phyloP scores from a whole-genome alignment of 2,113 vertebrate species.

The Plecotus auritus region DNA sequence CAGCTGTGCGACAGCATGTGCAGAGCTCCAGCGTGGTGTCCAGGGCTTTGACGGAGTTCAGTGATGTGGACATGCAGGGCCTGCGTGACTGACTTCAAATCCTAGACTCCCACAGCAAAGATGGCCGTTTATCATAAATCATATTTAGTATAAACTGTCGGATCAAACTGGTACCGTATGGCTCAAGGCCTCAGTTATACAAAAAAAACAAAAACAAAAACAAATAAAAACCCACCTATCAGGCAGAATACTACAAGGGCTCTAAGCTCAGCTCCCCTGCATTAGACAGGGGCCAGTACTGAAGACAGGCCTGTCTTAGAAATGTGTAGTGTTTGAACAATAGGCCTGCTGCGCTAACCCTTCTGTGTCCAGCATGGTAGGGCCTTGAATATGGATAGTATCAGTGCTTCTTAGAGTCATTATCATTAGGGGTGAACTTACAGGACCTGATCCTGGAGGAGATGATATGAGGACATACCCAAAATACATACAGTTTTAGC shows the following conservation, averaged over 20 bases:
- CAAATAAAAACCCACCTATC: neutral
- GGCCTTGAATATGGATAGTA: neutral
- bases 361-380: neutral
- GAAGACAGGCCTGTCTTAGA: neutral
- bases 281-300: neutral
- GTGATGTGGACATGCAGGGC: fast-evolving
- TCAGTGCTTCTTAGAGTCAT: neutral
- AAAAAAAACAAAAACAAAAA: neutral
- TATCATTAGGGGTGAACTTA: neutral
- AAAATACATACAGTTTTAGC: neutral
- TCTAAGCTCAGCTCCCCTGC: neutral
- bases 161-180: neutral
- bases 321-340: neutral
- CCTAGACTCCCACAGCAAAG: neutral
- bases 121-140: neutral
- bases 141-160: neutral
- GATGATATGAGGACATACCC: neutral
- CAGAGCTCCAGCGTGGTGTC: neutral
- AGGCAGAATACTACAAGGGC: neutral
- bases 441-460: neutral
- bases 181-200: neutral
- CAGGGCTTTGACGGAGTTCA: neutral
- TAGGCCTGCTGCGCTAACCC: neutral
- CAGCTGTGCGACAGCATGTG: too few relatives aligned
- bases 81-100: neutral